These are phyloP conservation scores for Hypselothyrea guttata DNA, from an alignment of 2,888 invertebrate species.

Conservation along the genomic window DNA sequence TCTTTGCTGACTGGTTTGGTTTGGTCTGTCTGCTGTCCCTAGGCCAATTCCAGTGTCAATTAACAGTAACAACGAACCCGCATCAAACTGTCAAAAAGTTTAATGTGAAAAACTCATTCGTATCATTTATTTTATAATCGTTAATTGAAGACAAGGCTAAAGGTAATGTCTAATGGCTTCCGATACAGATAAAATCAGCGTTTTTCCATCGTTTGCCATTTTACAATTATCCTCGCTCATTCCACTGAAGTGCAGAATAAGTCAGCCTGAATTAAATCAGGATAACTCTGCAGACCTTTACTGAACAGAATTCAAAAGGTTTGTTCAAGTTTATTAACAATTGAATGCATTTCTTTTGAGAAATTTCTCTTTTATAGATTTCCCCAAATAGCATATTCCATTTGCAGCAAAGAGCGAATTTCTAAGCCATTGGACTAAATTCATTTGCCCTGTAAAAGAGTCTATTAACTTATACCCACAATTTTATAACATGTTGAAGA, in stretches of 20 bases:
- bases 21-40: conserved; percentile 14
- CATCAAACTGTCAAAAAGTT: conserved; percentile 75
- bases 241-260: conserved; percentile 6
- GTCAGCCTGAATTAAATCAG: not conserved
- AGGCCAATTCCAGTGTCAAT: conserved; percentile 66
- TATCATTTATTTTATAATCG: conserved; percentile 70
- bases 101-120: conserved; percentile 71
- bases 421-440: conserved; percentile 10
- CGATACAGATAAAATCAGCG: conserved; percentile 32
- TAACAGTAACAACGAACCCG: conserved; percentile 64
- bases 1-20: no score
- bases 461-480: no score
- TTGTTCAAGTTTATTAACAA: conserved; percentile 55
- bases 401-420: no score
- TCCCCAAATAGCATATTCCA: no score
- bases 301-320: conserved; percentile 18
- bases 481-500: no score
- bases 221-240: conserved; percentile 21
- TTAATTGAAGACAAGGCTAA: conserved; percentile 60
- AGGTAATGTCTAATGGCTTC: conserved; percentile 41
- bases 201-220: no score
- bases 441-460: no score
- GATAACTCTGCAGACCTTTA: no score
- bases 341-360: conserved; percentile 51
- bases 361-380: conserved; percentile 1